Evolutionary conservation across 2,888 invertebrate species (phyloP), one percentile per base, ranked within the genome.

Genomic region (Acleris holmiana): DNA sequence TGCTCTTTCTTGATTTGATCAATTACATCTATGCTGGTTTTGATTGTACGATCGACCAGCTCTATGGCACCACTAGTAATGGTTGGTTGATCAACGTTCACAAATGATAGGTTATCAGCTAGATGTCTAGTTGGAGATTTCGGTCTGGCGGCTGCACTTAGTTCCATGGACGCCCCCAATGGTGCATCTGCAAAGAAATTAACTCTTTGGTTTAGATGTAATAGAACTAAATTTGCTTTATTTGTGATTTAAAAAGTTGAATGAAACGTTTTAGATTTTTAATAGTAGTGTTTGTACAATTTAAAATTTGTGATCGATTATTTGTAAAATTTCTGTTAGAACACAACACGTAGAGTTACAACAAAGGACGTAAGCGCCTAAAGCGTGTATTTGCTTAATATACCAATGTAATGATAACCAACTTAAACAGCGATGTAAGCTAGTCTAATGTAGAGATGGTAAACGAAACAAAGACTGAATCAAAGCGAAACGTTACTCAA

Each of bases 401-500:
- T 68, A 68, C 68, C 69, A 56, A 65, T 67, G 73, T 74, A 72
- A 76, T 77, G 73, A 74, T 57, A 67, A 68, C 70, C 58, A 68
- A 68, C 74, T 53, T 71, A 58, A 70, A 76, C 69, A 79, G 81
- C 79, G 83, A 84, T 78, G 73, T 65, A 86, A 87, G 87, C 88
- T 76, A 70, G 64, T 68, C 76, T 81, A 79, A 81, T 79, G 74
- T 71, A 74, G 77, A 78, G 78, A 81, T 85, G 78, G 75, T 75
- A 76, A 82, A 84, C 71, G 53, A 76, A 84, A 85, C 71, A 76
- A 85, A 84, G 77, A 81, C 71, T 79, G 89, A 90, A 88, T 91
- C 92, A 91, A 91, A 90, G 92, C 92, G 92, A 92, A 92, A 92
- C 92, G 81, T 91, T 91, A 91, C 91, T 85, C 90, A 86, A 89